These are phyloP conservation scores for Platygyra sinensis DNA, from an alignment of 64 coral and sea anemone species.

Conservation along the genomic window DNA sequence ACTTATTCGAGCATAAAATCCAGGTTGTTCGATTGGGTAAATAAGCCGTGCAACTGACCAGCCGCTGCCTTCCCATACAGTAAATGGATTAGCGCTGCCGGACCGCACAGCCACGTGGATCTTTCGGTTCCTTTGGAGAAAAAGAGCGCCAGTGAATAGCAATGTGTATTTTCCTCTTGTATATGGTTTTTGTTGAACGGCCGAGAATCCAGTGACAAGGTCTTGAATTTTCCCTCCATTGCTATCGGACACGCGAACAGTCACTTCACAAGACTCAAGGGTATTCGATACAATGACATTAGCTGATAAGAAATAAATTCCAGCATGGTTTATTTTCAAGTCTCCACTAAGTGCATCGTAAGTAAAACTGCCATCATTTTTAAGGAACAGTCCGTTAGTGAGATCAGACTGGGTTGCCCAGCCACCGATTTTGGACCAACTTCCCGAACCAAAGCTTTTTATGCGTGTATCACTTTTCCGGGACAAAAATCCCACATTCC, in stretches of 20 bases:
- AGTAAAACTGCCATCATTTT: slow-evolving; percentile 54
- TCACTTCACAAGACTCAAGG: slow-evolving; percentile 40
- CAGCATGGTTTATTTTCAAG: slow-evolving; percentile 52
- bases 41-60: slow-evolving; percentile 69
- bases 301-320: slow-evolving; percentile 65
- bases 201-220: slow-evolving; percentile 33
- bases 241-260: slow-evolving; percentile 37
- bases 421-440: slow-evolving; percentile 65
- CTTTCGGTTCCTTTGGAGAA: slow-evolving; percentile 31
- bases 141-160: slow-evolving; percentile 55
- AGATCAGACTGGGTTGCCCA: slow-evolving; percentile 67
- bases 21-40: slow-evolving; percentile 64
- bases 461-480: slow-evolving; percentile 70
- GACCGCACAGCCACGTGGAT: slow-evolving; percentile 49
- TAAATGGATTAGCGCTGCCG: slow-evolving; percentile 28
- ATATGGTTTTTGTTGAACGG: slow-evolving; percentile 38
- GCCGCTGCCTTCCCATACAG: slow-evolving; percentile 65
- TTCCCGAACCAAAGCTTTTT: slow-evolving; percentile 22
- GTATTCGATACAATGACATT: slow-evolving; percentile 54
- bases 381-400: slow-evolving; percentile 70
- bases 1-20: slow-evolving; percentile 53
- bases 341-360: slow-evolving; percentile 65
- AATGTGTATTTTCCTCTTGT: slow-evolving; percentile 43
- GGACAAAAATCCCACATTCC: slow-evolving; percentile 63
- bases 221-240: slow-evolving; percentile 9